Conservation (phyloP, 2,797 vertebrate species). For the Myripristis jacobus region DNA sequence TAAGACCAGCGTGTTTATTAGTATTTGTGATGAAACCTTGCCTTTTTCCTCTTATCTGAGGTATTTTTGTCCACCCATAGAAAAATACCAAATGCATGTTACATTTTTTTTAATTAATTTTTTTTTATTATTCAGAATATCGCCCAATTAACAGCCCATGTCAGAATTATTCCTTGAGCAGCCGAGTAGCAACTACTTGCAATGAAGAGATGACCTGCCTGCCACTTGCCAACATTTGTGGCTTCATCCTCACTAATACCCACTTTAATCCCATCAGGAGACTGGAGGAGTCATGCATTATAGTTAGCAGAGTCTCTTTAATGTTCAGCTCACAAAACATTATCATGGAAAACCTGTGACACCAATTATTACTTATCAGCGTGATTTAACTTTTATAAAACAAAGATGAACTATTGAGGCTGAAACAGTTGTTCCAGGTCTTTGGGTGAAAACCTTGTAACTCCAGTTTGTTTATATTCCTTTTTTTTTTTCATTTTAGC, state of each 20-base stretch:
- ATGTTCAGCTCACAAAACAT: conserved; percentile 18
- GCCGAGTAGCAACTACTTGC: conserved; percentile 16
- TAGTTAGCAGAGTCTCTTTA: conserved; percentile 27
- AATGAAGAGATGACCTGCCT: conserved; percentile 3
- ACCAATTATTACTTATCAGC: conserved; percentile 30
- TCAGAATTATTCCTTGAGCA: conserved; percentile 56
- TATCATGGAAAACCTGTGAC: conserved; percentile 18
- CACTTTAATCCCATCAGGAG: conserved; percentile 43
- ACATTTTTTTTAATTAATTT: too few relatives aligned
- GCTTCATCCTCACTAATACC: conserved; percentile 39
- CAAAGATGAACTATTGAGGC: conserved; percentile 3
- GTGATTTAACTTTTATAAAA: conserved; percentile 23
- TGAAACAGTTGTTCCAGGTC: conserved; percentile 47
- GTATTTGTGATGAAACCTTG: neutral
- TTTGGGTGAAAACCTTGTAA: conserved; percentile 49
- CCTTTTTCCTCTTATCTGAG: neutral
- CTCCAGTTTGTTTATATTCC: neutral
- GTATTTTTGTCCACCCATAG: neutral
- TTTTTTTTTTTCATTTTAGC: neutral
- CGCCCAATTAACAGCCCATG: conserved; percentile 11
- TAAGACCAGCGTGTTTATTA: neutral
- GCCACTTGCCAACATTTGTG: conserved; percentile 11
- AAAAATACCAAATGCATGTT: conserved; percentile 6
- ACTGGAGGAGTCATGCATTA: conserved; percentile 9
- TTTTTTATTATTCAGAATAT: neutral